Conservation (phyloP, 2,113 vertebrate genomes). For the Eonycteris spelaea region DNA sequence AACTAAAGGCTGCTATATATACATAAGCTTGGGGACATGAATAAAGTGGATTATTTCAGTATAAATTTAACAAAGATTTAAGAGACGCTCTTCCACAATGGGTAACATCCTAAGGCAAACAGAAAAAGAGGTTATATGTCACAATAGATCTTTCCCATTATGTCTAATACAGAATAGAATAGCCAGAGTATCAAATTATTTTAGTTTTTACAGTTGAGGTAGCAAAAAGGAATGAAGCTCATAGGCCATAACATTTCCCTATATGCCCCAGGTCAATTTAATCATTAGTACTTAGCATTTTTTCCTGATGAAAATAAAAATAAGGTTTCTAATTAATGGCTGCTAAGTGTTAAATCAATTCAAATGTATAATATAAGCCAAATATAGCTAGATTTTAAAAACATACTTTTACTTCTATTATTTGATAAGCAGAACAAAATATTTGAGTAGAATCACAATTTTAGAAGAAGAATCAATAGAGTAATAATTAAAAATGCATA, state of each 20-base stretch:
- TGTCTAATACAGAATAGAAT: background rate
- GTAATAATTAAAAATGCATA: background rate
- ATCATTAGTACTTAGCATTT: background rate
- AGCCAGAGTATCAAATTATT: background rate
- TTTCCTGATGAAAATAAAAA: background rate
- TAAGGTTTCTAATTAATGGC: background rate
- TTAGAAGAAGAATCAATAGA: background rate
- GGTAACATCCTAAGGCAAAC: background rate
- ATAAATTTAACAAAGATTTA: conserved; percentile 11
- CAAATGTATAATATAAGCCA: background rate
- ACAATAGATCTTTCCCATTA: background rate
- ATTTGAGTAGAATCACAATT: background rate
- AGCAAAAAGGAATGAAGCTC: background rate
- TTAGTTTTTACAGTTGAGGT: background rate
- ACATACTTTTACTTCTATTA: background rate
- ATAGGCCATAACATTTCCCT: background rate
- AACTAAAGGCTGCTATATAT: background rate
- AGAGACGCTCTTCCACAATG: background rate
- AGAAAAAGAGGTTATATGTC: background rate
- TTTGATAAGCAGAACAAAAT: background rate
- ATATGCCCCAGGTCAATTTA: background rate
- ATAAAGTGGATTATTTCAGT: conserved; percentile 47
- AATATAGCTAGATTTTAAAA: background rate
- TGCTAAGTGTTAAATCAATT: background rate
- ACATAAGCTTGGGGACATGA: background rate